Evolutionary conservation across 2,113 vertebrate species (phyloP).

Genomic region (Percopsis transmontana): DNA sequence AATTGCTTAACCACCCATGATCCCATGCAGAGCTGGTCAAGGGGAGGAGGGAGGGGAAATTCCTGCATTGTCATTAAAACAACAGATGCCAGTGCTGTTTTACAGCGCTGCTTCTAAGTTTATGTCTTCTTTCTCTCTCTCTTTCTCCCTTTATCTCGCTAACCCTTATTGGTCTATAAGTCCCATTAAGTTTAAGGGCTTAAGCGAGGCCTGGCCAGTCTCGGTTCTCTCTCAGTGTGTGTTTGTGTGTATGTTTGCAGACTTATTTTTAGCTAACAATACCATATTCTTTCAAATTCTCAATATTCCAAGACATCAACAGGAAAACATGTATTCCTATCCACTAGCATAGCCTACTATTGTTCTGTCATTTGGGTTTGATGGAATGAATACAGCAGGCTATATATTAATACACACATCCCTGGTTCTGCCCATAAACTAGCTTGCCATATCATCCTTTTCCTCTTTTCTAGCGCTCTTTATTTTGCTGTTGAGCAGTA

Average conservation of each 20-base stretch:
- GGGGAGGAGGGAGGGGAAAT: conserved; percentile 10
- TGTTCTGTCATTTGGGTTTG: conserved; percentile 1
- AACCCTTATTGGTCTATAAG: no score
- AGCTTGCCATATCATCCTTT: no score
- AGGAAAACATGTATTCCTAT: conserved; percentile 12
- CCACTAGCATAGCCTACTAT: conserved; percentile 34
- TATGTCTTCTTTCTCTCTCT: conserved; percentile 5
- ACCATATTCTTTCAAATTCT: not conserved
- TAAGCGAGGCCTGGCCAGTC: no score
- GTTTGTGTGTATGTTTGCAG: not conserved
- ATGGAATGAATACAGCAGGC: not conserved
- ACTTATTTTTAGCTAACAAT: not conserved
- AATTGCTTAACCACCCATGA: conserved; percentile 80
- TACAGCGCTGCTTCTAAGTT: not conserved
- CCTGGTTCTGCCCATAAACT: no score
- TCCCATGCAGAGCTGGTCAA: conserved; percentile 28
- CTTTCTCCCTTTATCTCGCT: conserved; percentile 56
- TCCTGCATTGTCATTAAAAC: conserved; percentile 57
- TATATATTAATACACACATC: no score
- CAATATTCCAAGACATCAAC: conserved; percentile 15
- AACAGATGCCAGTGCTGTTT: conserved; percentile 41
- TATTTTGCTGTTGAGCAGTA: no score
- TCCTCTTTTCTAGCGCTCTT: no score
- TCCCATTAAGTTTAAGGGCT: no score
- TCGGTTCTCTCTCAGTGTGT: no score